Conservation (phyloP, 2,888 invertebrate genomes). For the Hartigia nigra region DNA sequence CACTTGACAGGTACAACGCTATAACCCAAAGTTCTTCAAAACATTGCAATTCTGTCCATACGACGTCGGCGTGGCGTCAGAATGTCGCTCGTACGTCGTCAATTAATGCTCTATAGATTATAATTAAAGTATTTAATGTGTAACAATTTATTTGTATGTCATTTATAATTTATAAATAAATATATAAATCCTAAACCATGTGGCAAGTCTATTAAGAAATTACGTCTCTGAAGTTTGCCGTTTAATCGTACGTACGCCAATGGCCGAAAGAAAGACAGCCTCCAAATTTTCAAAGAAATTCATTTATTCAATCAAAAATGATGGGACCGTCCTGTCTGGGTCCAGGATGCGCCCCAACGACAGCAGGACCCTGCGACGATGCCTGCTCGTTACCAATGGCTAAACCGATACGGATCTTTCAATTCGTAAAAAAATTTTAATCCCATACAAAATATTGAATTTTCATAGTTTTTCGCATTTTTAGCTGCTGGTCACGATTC, state of each 20-base stretch:
- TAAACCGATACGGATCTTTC: constrained; percentile 50
- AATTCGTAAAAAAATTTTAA: constrained; percentile 45
- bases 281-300: constrained; percentile 2
- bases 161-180: constrained; percentile 17
- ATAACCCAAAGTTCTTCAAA: constrained; percentile 47
- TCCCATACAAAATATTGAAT: background rate
- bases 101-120: background rate
- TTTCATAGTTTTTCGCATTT: constrained; percentile 9
- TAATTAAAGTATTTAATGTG: background rate
- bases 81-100: background rate
- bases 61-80: background rate
- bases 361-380: constrained; percentile 27
- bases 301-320: constrained; percentile 12
- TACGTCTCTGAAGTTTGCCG: background rate
- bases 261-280: constrained; percentile 1
- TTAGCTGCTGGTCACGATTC: constrained; percentile 35
- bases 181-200: background rate
- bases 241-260: background rate
- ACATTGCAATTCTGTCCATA: constrained; percentile 1
- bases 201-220: background rate
- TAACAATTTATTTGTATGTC: constrained; percentile 4
- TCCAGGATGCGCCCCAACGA: constrained; percentile 15
- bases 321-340: constrained; percentile 16
- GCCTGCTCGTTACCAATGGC: constrained; percentile 33
- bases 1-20: constrained; percentile 41